Percentiles rank a stretch among this genome's conserved stretches.
Evolutionary conservation across 2,888 invertebrate genomes (phyloP).

Genomic region (Pyrocoelia pectoralis): DNA sequence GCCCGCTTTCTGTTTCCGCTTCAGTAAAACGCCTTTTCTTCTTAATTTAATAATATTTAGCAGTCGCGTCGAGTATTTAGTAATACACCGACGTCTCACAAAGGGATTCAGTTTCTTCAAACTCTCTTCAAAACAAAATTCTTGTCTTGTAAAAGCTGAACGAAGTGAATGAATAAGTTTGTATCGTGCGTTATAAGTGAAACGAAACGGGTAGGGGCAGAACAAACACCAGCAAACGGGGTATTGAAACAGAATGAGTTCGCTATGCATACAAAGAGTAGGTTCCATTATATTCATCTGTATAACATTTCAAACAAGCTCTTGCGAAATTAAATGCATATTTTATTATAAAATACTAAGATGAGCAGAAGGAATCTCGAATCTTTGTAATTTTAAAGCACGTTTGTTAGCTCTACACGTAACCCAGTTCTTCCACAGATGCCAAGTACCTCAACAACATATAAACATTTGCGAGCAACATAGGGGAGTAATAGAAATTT

Average conservation of each 20-base stretch:
- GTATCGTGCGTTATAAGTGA: slow-evolving; percentile 46
- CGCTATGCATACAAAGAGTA: slow-evolving; percentile 47
- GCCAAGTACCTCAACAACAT: background rate
- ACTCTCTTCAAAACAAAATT: slow-evolving; percentile 54
- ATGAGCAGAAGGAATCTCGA: slow-evolving; percentile 33
- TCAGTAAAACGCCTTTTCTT: slow-evolving; percentile 54
- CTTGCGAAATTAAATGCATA: slow-evolving; percentile 53
- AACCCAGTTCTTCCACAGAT: background rate
- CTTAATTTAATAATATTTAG: slow-evolving; percentile 59
- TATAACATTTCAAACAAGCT: slow-evolving; percentile 47
- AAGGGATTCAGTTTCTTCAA: slow-evolving; percentile 50
- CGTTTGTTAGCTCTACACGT: slow-evolving; percentile 9
- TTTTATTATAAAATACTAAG: slow-evolving; percentile 47
- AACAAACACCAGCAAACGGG: slow-evolving; percentile 48
- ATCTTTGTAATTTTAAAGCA: slow-evolving; percentile 28
- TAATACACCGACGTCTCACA: slow-evolving; percentile 52
- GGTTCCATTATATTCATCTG: slow-evolving; percentile 47
- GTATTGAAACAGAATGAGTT: slow-evolving; percentile 47
- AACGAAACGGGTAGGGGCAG: slow-evolving; percentile 36
- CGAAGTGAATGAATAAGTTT: slow-evolving; percentile 51
- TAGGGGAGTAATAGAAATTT: too few species aligned
- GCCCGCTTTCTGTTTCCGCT: slow-evolving; percentile 48
- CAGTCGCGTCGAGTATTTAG: slow-evolving; percentile 53
- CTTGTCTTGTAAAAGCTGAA: slow-evolving; percentile 46
- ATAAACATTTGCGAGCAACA: too few species aligned